A percentile compares a stretch with the other conserved stretches of the same genome.
Evolutionary conservation across 2,888 invertebrate species (phyloP).

Genomic region (Lamellibrachia columna): DNA sequence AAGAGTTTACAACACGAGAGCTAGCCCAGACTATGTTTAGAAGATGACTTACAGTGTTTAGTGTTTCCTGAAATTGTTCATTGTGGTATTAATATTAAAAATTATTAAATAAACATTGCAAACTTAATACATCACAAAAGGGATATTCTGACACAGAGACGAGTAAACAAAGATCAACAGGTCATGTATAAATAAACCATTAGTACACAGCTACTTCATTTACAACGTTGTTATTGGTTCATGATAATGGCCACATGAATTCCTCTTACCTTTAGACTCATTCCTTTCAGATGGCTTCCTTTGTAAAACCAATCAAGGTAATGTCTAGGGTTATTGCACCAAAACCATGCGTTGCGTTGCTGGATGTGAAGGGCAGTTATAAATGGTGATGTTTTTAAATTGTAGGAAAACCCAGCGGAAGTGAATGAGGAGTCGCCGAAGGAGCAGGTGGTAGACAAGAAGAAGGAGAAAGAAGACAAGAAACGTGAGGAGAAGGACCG

Average conservation of each 20-base stretch:
- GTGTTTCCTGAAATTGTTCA: neutral
- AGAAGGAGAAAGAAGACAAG: slow-evolving; percentile 31
- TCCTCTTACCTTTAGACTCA: neutral
- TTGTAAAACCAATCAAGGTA: neutral
- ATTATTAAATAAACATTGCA: neutral
- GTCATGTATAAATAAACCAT: neutral
- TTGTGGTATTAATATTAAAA: neutral
- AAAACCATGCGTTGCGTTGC: neutral
- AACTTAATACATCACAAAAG: neutral
- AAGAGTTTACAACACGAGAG: too few relatives aligned
- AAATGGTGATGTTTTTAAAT: neutral
- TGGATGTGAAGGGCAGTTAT: neutral
- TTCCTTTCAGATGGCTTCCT: neutral
- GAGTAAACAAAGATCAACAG: neutral
- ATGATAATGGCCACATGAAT: neutral
- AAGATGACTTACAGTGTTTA: neutral
- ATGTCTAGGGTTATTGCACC: too few relatives aligned
- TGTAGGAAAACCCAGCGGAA: slow-evolving; percentile 18
- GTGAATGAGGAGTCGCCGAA: slow-evolving; percentile 34
- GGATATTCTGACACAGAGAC: neutral
- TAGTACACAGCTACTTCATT: neutral
- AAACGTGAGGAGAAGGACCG: slow-evolving; percentile 26
- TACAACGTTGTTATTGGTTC: neutral
- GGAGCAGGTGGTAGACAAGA: slow-evolving; percentile 28
- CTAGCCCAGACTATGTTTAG: neutral